Base-by-base conservation (phyloP, 1,140 invertebrate species). In the Heliconius nattereri region DNA sequence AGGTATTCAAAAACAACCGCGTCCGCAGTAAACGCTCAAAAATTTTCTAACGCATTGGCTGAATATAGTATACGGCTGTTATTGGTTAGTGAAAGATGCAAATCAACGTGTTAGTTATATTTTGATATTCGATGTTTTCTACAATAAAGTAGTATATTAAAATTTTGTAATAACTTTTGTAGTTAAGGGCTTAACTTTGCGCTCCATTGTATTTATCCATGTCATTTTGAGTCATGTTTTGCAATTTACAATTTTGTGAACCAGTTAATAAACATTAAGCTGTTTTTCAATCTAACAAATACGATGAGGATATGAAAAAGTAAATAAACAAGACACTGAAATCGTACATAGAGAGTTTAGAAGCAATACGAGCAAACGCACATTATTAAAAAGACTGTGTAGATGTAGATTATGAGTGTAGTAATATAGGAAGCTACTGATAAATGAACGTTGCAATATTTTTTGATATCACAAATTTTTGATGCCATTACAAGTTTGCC, bases 81-180 rank as follows among this genome's bases (percentile, higher is more conserved):
- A 92, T 94, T 91, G 93, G 93, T 94, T 94, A 94, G 93, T 94
- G 93, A 94, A 93, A 93, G 86, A 87, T 87, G 85, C 89, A 92
- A 92, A 92, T 91, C 88, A 90, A 90, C 85, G 86, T 92, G 92
- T 93, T 93, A 92, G 90, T 92, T 93, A 94, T 94, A 94, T 94
- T 94, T 94, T 94, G 93, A 94, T 94, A 94, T 87, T 93, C 91
- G 91, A 92, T 89, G 89, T 94, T 93, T 94, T 94, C 91, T 94
- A 94, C 90, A 94, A 86, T 92, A 89, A 89, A 80, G 84, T 87
- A 86, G 89, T 92, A 85, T 90, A 90, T 91, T 90, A 90, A 92
- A 85, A 86, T 91, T 91, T 92, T 90, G 89, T 90, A 92, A 87
- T 88, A 88, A 89, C 87, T 86, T 87, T 88, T 89, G 87, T 93